Percentiles rank a stretch among this genome's conserved stretches.
Conservation (phyloP, 2,797 vertebrate species). For the Melanotaenia trifasciata region DNA sequence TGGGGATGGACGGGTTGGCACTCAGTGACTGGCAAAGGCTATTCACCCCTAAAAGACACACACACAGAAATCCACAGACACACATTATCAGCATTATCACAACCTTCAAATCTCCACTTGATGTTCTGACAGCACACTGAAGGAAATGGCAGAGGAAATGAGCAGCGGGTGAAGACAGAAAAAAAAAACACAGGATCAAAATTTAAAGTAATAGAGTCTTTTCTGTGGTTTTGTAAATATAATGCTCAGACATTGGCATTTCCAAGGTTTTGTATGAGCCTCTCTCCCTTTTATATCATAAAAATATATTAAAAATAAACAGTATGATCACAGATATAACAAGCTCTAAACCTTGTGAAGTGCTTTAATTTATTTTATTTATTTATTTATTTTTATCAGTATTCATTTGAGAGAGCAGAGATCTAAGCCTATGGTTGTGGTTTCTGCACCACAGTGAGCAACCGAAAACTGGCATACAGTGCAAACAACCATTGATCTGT, state of each 20-base stretch:
- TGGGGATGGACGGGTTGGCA: slow-evolving; percentile 91
- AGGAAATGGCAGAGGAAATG: slow-evolving; percentile 65
- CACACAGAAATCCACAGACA: slow-evolving; percentile 32
- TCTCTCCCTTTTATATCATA: not conserved
- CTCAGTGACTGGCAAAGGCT: slow-evolving; percentile 97
- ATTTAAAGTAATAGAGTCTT: slow-evolving; percentile 20
- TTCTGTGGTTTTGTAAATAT: slow-evolving; percentile 14
- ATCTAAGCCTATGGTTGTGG: not conserved
- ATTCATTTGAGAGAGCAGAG: not conserved
- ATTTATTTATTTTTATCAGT: not conserved
- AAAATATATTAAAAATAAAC: not conserved
- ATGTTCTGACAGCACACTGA: slow-evolving; percentile 62
- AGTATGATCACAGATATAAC: not conserved
- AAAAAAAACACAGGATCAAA: slow-evolving; percentile 35
- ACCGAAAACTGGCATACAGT: not conserved
- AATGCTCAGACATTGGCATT: not conserved
- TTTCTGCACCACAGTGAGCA: not conserved
- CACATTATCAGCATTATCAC: slow-evolving; percentile 44
- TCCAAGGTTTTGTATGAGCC: not conserved
- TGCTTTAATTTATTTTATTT: not conserved
- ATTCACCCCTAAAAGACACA: slow-evolving; percentile 89
- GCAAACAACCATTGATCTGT: slow-evolving; percentile 1
- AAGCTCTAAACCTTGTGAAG: not conserved
- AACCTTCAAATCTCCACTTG: slow-evolving; percentile 38
- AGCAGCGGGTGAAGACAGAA: slow-evolving; percentile 40